Base-by-base conservation (phyloP, 2,888 invertebrate genomes). In the Drosophila mimica region DNA sequence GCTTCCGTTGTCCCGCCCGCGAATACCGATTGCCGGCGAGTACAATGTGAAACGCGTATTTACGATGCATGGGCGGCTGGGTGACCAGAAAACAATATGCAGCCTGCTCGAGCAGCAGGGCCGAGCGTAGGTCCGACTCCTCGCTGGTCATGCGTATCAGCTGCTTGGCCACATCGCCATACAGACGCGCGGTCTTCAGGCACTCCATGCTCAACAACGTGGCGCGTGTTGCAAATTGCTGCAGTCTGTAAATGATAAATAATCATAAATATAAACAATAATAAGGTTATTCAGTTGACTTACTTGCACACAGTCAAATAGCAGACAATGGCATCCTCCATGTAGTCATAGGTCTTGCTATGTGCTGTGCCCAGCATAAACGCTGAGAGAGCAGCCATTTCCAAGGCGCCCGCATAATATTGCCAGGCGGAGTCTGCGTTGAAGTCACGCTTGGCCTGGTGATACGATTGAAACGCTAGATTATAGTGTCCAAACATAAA, bases 401-500 rank as follows among this genome's bases (percentile, higher is more conserved):
- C 99, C 57, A 99, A 94, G 7, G 99, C 98, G 13, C 99, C 98
- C 0, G 99, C 99, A 93, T 97, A 99, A 92, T 99, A 97, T 34
- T 99, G 94, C 99, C 99, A 99, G 0, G 99, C 99, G 81, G 98
- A 97, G 92, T 99, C 99, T 2, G 97, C 97, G 91, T 97, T 97
- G 93, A 99, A 99, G 93, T 99, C 99, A 61, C 98, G 95, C 93
- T 99, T 99, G n/a, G 98, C 98, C 49, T 97, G 96, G 93, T 99
- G 98, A 94, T 99, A 99, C 0, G 97, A 96, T 92, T 93, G 79
- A 93, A 97, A 99, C 9, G 99, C 98, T 80, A 97, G 94, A 79
- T 96, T 96, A 94, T 99, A 99, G 91, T 98, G 96, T 5, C 98
- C 97, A 93, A 99, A 98, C 95, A 99, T 96, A 93, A 99, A 99